A percentile compares a stretch with the other conserved stretches of the same genome.
phyloP scores from a whole-genome alignment of 37 sponge, comb jelly and placozoan species.

The Chondrosia reniformis region DNA sequence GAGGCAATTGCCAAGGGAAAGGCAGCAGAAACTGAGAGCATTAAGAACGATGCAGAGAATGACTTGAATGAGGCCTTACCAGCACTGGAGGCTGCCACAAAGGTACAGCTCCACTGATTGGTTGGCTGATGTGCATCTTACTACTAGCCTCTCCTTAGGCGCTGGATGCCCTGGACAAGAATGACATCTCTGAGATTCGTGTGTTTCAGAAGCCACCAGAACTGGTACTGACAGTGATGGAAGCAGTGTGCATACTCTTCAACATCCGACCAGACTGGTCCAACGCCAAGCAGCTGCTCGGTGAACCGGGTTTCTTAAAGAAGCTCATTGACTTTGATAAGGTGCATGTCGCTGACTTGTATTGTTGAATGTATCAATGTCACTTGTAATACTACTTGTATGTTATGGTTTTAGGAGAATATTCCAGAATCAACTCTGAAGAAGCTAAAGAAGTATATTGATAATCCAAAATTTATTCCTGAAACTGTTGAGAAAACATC shows the following conservation, averaged over 20 bases:
- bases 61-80: constrained; percentile 97
- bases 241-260: constrained; percentile 91
- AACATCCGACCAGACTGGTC: constrained; percentile 88
- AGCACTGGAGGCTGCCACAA: constrained; percentile 92
- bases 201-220: constrained; percentile 96
- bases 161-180: constrained; percentile 93
- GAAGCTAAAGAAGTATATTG: constrained; percentile 98
- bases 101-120: constrained; percentile 31
- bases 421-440: constrained; percentile 84
- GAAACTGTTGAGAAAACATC: constrained; percentile 94
- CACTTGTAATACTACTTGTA: neutral
- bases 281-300: constrained; percentile 81
- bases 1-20: constrained; percentile 92
- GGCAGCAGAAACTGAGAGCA: constrained; percentile 92
- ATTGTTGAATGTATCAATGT: neutral
- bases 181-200: constrained; percentile 94
- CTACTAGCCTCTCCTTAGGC: constrained; percentile 36
- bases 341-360: constrained; percentile 21
- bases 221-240: constrained; percentile 95
- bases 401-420: too few relatives aligned
- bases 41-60: constrained; percentile 93
- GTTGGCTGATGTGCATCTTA: neutral
- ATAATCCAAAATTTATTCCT: constrained; percentile 93
- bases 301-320: constrained; percentile 86
- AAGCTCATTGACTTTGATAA: constrained; percentile 91